Percentiles rank a stretch among this genome's conserved stretches.
phyloP scores from a whole-genome alignment of 2,113 vertebrate genomes.

The Spea multiplicata region DNA sequence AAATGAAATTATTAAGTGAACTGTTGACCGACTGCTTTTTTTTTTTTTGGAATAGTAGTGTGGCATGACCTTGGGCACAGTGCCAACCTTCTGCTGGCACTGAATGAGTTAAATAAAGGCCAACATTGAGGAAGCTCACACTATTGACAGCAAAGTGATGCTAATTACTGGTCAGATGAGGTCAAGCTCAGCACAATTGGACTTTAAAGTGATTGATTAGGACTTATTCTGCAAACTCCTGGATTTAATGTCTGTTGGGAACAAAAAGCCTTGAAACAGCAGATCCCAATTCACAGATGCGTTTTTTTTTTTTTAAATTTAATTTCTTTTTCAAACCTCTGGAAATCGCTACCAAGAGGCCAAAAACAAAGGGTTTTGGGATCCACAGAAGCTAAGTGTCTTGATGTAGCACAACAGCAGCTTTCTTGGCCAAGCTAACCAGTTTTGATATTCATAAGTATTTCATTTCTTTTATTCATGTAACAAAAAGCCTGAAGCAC shows the following conservation, averaged over 20 bases:
- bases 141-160: constrained; percentile 36
- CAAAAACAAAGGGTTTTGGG: too few relatives aligned
- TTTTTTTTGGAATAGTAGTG: too few relatives aligned
- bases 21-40: too few relatives aligned
- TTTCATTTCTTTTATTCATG: too few relatives aligned
- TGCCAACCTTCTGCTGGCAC: not conserved
- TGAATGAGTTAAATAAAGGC: constrained; percentile 22
- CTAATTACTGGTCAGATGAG: constrained; percentile 36
- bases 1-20: too few relatives aligned
- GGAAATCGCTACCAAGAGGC: too few relatives aligned
- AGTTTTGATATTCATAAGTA: too few relatives aligned
- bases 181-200: constrained; percentile 43
- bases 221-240: constrained; percentile 34
- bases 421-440: too few relatives aligned
- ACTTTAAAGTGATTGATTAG: constrained; percentile 44
- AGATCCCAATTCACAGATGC: constrained; percentile 18
- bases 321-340: too few relatives aligned
- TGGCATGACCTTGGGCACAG: not conserved
- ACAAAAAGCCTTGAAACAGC: constrained; percentile 38
- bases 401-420: too few relatives aligned
- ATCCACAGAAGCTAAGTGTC: too few relatives aligned
- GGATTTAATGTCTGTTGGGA: constrained; percentile 33
- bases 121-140: not conserved
- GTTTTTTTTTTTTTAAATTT: not conserved
- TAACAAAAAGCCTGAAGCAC: too few relatives aligned